Conservation (phyloP, 1,140 invertebrate species). For the Nylanderia fulva region DNA sequence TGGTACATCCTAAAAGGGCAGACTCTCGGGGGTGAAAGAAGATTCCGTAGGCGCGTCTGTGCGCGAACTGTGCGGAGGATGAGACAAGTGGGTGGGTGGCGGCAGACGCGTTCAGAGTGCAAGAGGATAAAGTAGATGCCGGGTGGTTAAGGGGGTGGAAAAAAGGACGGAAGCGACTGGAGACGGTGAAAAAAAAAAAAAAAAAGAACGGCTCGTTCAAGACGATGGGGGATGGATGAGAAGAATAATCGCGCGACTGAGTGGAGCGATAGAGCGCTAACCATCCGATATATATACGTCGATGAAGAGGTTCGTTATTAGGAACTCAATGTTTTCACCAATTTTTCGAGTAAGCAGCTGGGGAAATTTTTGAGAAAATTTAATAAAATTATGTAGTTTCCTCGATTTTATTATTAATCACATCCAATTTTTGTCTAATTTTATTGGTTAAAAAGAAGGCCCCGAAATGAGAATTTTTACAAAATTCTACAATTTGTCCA, state of each 20-base stretch:
- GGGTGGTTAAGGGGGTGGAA: slow-evolving; percentile 41
- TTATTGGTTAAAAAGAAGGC: neutral
- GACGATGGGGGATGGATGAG: slow-evolving; percentile 24
- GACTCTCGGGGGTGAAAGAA: slow-evolving; percentile 11
- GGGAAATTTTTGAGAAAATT: neutral
- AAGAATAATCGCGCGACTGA: slow-evolving; percentile 79
- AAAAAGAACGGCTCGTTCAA: slow-evolving; percentile 45
- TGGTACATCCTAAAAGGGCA: slow-evolving; percentile 28
- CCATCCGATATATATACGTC: neutral
- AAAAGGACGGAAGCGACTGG: slow-evolving; percentile 64
- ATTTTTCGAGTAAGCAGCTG: neutral
- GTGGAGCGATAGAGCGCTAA: slow-evolving; percentile 68
- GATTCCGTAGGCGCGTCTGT: slow-evolving; percentile 27
- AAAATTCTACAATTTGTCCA: no score
- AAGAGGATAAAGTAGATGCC: slow-evolving; percentile 38
- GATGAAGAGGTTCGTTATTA: slow-evolving; percentile 61
- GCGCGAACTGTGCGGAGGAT: slow-evolving; percentile 7
- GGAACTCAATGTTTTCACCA: slow-evolving; percentile 41
- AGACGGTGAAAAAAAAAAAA: slow-evolving; percentile 40
- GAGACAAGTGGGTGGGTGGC: slow-evolving; percentile 31
- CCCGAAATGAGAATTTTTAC: no score
- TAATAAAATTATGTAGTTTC: no score
- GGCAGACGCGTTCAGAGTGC: slow-evolving; percentile 55
- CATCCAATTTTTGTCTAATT: no score
- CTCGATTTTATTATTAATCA: neutral